Evolutionary conservation across 2,888 invertebrate genomes (phyloP).

Genomic region (Apamea epomidion): DNA sequence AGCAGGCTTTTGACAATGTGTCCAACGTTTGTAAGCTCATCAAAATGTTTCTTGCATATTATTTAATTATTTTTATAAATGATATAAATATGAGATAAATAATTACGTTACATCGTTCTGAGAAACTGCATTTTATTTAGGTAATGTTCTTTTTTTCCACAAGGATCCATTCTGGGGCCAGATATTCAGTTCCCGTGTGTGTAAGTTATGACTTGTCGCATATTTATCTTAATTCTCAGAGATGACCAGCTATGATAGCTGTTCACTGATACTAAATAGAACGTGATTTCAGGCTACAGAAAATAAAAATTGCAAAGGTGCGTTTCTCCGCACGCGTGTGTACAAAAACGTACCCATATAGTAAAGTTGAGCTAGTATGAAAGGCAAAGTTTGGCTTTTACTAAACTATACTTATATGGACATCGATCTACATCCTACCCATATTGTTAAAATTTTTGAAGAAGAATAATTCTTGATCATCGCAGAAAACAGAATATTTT

Average conservation of each 20-base stretch:
- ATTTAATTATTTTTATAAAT: not conserved
- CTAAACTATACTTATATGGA: not conserved
- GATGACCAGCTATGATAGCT: not conserved
- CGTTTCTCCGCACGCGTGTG: not conserved
- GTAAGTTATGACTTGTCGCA: not conserved
- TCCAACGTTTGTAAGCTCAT: not conserved
- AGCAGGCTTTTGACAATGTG: not conserved
- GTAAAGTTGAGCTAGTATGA: too few relatives aligned
- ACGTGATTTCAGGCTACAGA: not conserved
- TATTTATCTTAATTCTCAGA: not conserved
- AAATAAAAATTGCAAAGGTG: not conserved
- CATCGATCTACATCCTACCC: not conserved
- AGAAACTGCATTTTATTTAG: not conserved
- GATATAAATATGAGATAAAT: not conserved
- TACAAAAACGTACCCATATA: not conserved
- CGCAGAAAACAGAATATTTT: not conserved
- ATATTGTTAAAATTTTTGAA: not conserved
- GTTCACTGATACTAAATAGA: not conserved
- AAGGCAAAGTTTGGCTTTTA: not conserved
- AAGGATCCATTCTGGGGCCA: slow-evolving; percentile 1
- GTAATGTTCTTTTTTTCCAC: not conserved
- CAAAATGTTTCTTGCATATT: too few relatives aligned
- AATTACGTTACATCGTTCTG: too few relatives aligned
- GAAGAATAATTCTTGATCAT: not conserved
- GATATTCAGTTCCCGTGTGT: not conserved